Evolutionary conservation across 23 tunicate genomes (phyloP).

Genomic region (Halocynthia aurantium): DNA sequence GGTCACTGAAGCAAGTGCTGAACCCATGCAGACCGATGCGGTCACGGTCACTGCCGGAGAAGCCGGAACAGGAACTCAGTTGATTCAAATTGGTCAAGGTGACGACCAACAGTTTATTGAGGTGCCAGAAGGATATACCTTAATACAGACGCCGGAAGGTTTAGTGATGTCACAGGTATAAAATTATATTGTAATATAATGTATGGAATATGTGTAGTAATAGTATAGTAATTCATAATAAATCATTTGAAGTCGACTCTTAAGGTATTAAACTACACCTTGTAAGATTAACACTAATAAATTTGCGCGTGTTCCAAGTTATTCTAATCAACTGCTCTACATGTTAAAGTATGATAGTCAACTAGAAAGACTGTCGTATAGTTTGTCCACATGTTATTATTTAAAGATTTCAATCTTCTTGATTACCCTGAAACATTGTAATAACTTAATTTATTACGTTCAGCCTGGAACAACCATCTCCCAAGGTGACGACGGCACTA

Average conservation of each 20-base stretch:
- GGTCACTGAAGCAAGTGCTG: constrained; percentile 9
- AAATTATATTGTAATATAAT: not conserved
- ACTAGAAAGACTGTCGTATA: too few relatives aligned
- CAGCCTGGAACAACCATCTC: constrained; percentile 95
- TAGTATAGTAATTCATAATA: too few relatives aligned
- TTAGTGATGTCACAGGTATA: constrained; percentile 97
- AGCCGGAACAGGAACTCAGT: constrained; percentile 59
- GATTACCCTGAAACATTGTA: constrained; percentile 1
- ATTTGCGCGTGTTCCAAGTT: too few relatives aligned
- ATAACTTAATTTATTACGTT: not conserved
- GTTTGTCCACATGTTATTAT: too few relatives aligned
- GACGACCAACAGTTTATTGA: constrained; percentile 94
- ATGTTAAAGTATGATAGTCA: too few relatives aligned
- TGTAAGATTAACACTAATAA: too few relatives aligned
- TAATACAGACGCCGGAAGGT: constrained; percentile 90
- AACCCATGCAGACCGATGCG: not conserved
- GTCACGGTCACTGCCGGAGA: constrained; percentile 27
- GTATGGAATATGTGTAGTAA: too few relatives aligned
- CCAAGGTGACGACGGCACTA: constrained; percentile 90
- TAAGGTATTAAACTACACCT: too few relatives aligned
- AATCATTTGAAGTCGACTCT: too few relatives aligned
- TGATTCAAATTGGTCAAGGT: constrained; percentile 93
- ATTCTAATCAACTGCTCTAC: too few relatives aligned
- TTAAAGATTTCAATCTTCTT: too few relatives aligned
- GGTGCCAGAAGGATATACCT: constrained; percentile 94